phyloP scores from a whole-genome alignment of 1,140 invertebrate species.

The Intoshia linei region DNA sequence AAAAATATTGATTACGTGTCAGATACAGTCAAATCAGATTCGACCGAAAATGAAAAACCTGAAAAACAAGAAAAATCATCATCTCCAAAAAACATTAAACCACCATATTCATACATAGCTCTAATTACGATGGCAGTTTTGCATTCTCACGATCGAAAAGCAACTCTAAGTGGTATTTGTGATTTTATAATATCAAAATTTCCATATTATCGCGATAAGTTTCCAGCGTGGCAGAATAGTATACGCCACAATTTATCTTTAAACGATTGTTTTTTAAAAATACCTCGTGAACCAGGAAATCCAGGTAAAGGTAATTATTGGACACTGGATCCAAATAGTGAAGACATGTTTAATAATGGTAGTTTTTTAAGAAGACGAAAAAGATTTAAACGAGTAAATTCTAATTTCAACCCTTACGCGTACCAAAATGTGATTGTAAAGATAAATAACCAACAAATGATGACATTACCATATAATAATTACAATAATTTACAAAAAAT shows the following conservation, averaged over 20 bases:
- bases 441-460: no score
- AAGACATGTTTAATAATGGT: constrained; percentile 98
- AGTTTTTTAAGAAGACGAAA: constrained; percentile 69
- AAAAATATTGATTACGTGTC: no score
- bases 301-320: constrained; percentile 80
- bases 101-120: constrained; percentile 83
- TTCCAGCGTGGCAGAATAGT: constrained; percentile 35
- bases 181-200: constrained; percentile 95
- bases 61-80: no score
- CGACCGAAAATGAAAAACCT: no score
- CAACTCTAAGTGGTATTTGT: constrained; percentile 80
- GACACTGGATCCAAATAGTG: constrained; percentile 71
- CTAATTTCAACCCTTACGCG: no score
- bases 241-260: constrained; percentile 80
- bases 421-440: no score
- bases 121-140: constrained; percentile 87
- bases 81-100: no score
- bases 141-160: constrained; percentile 71
- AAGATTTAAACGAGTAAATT: constrained; percentile 64
- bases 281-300: constrained; percentile 77
- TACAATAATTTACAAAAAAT: no score
- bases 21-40: no score
- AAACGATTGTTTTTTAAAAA: constrained; percentile 96
- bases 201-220: constrained; percentile 26
- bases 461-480: no score